phyloP scores from a whole-genome alignment of 2,888 invertebrate genomes.

The Cataglyphis cursor region DNA sequence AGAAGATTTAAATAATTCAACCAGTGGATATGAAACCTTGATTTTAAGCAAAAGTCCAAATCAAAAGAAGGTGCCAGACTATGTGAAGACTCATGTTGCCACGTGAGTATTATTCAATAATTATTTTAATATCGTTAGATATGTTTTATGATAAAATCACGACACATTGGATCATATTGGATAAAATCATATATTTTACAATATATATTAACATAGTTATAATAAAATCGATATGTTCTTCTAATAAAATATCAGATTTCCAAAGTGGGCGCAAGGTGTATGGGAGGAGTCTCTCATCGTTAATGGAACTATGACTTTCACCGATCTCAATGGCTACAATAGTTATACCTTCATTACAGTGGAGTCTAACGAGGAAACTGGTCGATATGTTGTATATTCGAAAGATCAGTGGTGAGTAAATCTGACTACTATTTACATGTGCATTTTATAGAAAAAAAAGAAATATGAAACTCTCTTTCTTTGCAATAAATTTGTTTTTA shows the following conservation, averaged over 20 bases:
- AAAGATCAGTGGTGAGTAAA: constrained; percentile 87
- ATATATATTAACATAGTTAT: neutral
- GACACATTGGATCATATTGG: neutral
- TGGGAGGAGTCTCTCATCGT: constrained; percentile 88
- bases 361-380: constrained; percentile 84
- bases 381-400: constrained; percentile 86
- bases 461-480: neutral
- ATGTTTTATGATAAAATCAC: neutral
- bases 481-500: neutral
- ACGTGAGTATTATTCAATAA: constrained; percentile 80
- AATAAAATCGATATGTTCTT: constrained; percentile 4
- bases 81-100: constrained; percentile 83
- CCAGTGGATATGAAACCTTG: constrained; percentile 89
- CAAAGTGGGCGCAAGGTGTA: constrained; percentile 89
- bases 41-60: constrained; percentile 86
- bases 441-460: neutral
- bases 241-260: constrained; percentile 86
- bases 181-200: neutral
- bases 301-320: constrained; percentile 86
- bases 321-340: constrained; percentile 87
- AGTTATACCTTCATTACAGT: constrained; percentile 87
- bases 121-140: neutral
- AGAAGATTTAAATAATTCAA: constrained; percentile 88
- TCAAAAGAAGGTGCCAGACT: constrained; percentile 83
- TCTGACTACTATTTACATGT: neutral